Conservation (phyloP, 2,797 vertebrate species). For the Peromyscus melanophrys region DNA sequence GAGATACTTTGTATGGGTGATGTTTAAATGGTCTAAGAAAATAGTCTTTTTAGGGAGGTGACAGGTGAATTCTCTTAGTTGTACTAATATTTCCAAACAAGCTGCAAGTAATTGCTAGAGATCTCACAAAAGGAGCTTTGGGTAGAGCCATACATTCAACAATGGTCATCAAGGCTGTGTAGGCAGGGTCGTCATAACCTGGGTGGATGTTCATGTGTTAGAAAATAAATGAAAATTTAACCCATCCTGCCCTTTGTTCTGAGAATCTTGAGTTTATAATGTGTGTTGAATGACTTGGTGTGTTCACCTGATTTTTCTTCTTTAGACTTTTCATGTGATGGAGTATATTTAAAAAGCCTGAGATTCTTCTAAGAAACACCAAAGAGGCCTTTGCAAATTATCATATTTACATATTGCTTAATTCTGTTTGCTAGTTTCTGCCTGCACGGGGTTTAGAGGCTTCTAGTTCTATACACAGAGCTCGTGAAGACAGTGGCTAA, state of each 20-base stretch:
- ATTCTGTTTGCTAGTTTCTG: not conserved
- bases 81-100: not conserved
- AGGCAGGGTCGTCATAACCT: not conserved
- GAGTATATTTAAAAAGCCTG: not conserved
- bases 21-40: not conserved
- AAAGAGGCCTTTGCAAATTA: not conserved
- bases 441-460: not conserved
- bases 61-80: not conserved
- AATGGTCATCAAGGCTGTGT: not conserved
- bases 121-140: not conserved
- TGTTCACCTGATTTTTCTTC: not conserved
- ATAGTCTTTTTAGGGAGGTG: not conserved
- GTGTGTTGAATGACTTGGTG: not conserved
- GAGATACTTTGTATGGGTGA: not conserved
- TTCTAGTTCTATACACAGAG: too few relatives aligned
- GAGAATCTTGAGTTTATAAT: not conserved
- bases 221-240: not conserved
- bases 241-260: not conserved
- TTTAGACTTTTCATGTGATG: not conserved
- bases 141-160: not conserved
- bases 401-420: not conserved
- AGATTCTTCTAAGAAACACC: not conserved
- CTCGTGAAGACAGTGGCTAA: too few relatives aligned
- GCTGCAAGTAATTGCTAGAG: not conserved
- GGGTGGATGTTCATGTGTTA: not conserved